Conservation (phyloP, 2,888 invertebrate genomes). For the Mechanitis mazaeus region DNA sequence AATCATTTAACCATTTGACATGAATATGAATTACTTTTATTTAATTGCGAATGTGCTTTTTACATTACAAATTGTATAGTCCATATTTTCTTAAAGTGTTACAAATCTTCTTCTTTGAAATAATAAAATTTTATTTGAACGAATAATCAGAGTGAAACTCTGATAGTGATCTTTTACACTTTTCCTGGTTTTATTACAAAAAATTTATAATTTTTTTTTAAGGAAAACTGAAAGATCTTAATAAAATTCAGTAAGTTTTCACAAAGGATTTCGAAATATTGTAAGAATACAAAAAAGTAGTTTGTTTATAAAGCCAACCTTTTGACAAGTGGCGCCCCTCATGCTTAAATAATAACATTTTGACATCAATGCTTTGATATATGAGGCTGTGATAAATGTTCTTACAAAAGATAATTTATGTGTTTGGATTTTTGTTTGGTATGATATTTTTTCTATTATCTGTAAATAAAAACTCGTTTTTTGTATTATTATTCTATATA, state of each 20-base stretch:
- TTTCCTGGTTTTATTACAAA: not conserved
- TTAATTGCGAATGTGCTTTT: too few relatives aligned
- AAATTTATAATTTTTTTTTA: not conserved
- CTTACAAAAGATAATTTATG: constrained; percentile 8
- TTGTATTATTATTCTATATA: too few relatives aligned
- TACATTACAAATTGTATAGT: too few relatives aligned
- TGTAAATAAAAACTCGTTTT: not conserved
- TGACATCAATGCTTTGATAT: constrained; percentile 28
- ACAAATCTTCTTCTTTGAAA: too few relatives aligned
- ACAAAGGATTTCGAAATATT: constrained; percentile 18
- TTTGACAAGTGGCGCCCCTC: constrained; percentile 13
- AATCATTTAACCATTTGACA: too few relatives aligned
- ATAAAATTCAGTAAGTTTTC: constrained; percentile 12
- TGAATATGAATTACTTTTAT: too few relatives aligned
- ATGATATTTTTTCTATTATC: not conserved
- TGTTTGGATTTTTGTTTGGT: constrained; percentile 6
- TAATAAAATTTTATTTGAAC: too few relatives aligned
- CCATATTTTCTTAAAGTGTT: too few relatives aligned
- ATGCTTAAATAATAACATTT: constrained; percentile 25
- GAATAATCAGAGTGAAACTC: too few relatives aligned
- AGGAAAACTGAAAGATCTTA: not conserved
- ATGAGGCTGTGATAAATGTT: constrained; percentile 28
- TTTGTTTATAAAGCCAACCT: constrained; percentile 19
- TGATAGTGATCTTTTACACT: too few relatives aligned
- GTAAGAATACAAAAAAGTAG: constrained; percentile 19